Conservation (phyloP, 2,797 vertebrate genomes). For the Oreonectes daqikongensis region DNA sequence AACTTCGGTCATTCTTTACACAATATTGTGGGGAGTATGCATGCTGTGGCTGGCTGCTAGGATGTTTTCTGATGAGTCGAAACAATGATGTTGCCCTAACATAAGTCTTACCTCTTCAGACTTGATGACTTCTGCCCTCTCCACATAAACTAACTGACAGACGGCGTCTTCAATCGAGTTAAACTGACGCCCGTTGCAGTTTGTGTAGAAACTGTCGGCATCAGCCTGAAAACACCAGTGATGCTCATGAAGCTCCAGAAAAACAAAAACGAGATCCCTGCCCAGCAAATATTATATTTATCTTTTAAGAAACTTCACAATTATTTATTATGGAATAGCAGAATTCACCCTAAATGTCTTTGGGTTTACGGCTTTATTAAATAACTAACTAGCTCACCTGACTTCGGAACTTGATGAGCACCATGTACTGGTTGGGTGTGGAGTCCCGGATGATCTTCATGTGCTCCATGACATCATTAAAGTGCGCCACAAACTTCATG, state of each 20-base stretch:
- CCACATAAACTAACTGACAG: constrained; percentile 95
- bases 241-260: no score
- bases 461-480: constrained; percentile 95
- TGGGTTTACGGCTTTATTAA: no score
- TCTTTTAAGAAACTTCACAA: no score
- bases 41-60: not conserved
- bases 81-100: not conserved
- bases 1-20: not conserved
- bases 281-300: no score
- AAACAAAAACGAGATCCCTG: no score
- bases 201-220: constrained; percentile 93
- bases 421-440: constrained; percentile 98
- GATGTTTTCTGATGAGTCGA: not conserved
- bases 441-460: constrained; percentile 99
- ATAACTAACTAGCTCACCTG: constrained; percentile 85
- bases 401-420: constrained; percentile 90
- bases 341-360: no score
- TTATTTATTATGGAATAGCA: no score
- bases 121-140: constrained; percentile 93
- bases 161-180: constrained; percentile 98
- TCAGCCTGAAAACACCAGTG: constrained; percentile 77
- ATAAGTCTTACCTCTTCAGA: constrained; percentile 83
- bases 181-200: constrained; percentile 93
- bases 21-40: not conserved
- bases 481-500: constrained; percentile 96